Evolutionary conservation across 2,888 invertebrate genomes (phyloP), one percentile per base, ranked within the genome.

Genomic region (Drosophila paracracens): DNA sequence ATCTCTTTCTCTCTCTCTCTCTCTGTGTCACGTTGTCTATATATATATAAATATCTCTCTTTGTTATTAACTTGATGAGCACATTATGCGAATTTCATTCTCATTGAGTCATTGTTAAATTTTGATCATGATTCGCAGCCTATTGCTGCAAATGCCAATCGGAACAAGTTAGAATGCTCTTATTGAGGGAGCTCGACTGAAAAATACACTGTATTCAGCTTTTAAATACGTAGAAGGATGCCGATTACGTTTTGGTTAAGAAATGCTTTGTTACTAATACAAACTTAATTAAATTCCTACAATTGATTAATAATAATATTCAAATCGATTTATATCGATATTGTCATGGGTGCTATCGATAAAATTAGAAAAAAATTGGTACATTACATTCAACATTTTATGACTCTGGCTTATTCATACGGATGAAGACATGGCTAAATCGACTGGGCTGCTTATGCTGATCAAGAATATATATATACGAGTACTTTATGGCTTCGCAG

Each of bases 51-150:
- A 43, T 21, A 11, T 43, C 0, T 43, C 5, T 21, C 11, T 6
- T 6, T 43, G 4, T 13, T 21, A 43, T 43, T 43, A 43, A 6
- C 21, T 40, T 10, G 59, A 50, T 40, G 46, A 61, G 58, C 53
- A 16, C 40, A 38, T 59, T 36, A 35, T 53, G 36, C 29, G 50
- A 52, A 56, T 65, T 52, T 63, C 43, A 36, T 59, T 52, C 43
- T 33, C 48, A 73, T 69, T 70, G 65, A 52, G 56, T 67, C 69
- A 82, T 82, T 82, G 75, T 78, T 74, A 74, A 73, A 76, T 82
- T 81, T 81, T 62, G 74, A 68, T 74, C 79, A 81, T 82, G 82
- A 88, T 79, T 81, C 73, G 88, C 65, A 67, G 67, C 68, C 70
- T n/a, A 35, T 27, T 73, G 79, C 70, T 70, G 58, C 68, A 70